Conservation (phyloP, 2,888 invertebrate genomes). For the Andrena haemorrhoa region DNA sequence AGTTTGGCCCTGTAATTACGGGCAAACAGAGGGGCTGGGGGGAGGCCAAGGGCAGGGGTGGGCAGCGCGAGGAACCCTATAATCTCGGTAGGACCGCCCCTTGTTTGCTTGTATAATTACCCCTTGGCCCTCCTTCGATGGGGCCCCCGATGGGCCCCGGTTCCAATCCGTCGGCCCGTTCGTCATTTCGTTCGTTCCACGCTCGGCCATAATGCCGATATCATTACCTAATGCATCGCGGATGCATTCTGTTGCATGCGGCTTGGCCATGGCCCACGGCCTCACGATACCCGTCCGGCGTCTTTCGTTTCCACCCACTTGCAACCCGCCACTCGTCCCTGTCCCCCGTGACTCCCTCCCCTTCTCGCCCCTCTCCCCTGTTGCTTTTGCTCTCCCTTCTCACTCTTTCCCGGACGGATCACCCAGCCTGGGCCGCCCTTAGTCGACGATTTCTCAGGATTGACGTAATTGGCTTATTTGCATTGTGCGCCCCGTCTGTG, state of each 20-base stretch:
- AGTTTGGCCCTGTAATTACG: conserved; percentile 82
- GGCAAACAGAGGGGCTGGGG: conserved; percentile 72
- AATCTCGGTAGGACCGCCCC: conserved; percentile 81
- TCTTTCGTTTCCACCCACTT: conserved; percentile 22
- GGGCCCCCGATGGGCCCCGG: conserved; percentile 70
- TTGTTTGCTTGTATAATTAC: conserved; percentile 84
- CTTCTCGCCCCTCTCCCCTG: neutral
- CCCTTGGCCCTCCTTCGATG: conserved; percentile 79
- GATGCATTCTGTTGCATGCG: conserved; percentile 67
- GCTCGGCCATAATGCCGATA: conserved; percentile 80
- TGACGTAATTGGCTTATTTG: conserved; percentile 77
- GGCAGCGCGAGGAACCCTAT: conserved; percentile 76
- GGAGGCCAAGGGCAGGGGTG: conserved; percentile 55
- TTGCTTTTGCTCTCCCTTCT: neutral
- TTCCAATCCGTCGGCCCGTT: conserved; percentile 76
- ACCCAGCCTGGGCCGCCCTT: conserved; percentile 23
- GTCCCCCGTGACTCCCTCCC: neutral
- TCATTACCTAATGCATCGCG: conserved; percentile 80
- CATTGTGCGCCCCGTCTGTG: conserved; percentile 69
- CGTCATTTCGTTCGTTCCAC: conserved; percentile 73
- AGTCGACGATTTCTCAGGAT: conserved; percentile 74
- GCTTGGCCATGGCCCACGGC: conserved; percentile 54
- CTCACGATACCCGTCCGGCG: conserved; percentile 50
- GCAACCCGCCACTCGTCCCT: neutral
- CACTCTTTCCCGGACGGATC: neutral